Evolutionary conservation across 37 sponge, comb jelly and placozoan species (phyloP).

Genomic region (Bolinopsis microptera): DNA sequence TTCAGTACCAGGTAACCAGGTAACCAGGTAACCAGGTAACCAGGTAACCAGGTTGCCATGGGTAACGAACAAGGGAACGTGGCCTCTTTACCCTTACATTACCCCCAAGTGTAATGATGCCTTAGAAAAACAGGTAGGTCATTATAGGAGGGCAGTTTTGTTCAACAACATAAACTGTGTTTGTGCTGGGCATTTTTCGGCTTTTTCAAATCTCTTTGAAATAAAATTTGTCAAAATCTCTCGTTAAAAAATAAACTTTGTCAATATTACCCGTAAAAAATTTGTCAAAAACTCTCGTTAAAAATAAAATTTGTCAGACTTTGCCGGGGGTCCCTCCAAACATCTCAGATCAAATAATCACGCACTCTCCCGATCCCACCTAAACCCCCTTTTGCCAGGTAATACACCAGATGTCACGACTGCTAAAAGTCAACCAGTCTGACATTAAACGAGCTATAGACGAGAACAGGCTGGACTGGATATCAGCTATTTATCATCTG

Average conservation of each 20-base stretch:
- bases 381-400: slow-evolving; percentile 71
- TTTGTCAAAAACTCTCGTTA: too few species aligned
- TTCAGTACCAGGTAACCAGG: too few species aligned
- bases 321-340: too few species aligned
- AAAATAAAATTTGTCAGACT: too few species aligned
- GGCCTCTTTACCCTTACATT: slow-evolving; percentile 82
- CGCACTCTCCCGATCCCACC: too few species aligned
- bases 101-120: slow-evolving; percentile 70
- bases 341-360: too few species aligned
- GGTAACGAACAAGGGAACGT: slow-evolving; percentile 87
- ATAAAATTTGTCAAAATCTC: background rate
- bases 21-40: too few species aligned
- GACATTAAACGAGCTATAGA: slow-evolving; percentile 82
- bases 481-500: slow-evolving; percentile 92
- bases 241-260: too few species aligned
- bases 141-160: background rate
- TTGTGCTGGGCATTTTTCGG: background rate
- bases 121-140: slow-evolving; percentile 71
- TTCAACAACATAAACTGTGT: background rate
- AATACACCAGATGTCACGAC: slow-evolving; percentile 80
- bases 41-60: too few species aligned
- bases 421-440: slow-evolving; percentile 73
- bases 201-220: background rate
- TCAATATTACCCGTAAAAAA: too few species aligned
- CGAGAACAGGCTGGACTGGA: slow-evolving; percentile 93